phyloP scores from a whole-genome alignment of 1,140 invertebrate genomes.

The Ceratina calcarata region DNA sequence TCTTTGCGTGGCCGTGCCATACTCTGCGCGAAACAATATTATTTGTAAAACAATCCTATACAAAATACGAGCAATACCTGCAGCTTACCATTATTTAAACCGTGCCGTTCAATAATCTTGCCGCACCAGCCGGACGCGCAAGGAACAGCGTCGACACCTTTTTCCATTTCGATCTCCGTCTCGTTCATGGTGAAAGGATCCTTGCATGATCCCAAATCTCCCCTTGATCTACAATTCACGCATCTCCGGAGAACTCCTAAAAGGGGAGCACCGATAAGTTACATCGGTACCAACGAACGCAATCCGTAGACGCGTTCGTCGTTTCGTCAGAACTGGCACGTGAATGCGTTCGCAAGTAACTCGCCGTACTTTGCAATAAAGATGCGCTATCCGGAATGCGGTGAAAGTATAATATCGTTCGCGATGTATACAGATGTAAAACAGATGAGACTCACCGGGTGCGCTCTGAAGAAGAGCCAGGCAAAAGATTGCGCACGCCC shows the following conservation, averaged over 20 bases:
- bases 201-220: slow-evolving; percentile 92
- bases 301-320: background rate
- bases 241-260: slow-evolving; percentile 85
- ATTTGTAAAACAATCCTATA: background rate
- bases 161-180: slow-evolving; percentile 84
- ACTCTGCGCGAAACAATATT: slow-evolving; percentile 83
- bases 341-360: background rate
- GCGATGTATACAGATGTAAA: background rate
- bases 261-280: slow-evolving; percentile 15
- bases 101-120: slow-evolving; percentile 91
- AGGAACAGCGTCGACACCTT: slow-evolving; percentile 87
- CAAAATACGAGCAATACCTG: background rate
- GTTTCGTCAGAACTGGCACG: background rate
- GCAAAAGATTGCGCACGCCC: slow-evolving; percentile 36
- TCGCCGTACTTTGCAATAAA: background rate
- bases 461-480: slow-evolving; percentile 28
- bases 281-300: background rate
- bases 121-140: slow-evolving; percentile 96
- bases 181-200: slow-evolving; percentile 91
- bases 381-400: slow-evolving; percentile 34
- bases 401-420: slow-evolving; percentile 46
- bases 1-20: slow-evolving; percentile 91
- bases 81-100: slow-evolving; percentile 79
- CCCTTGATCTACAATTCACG: slow-evolving; percentile 91
- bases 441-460: slow-evolving; percentile 49